Base-by-base conservation (phyloP, 2,888 invertebrate species). In the Drosophila ustulata region DNA sequence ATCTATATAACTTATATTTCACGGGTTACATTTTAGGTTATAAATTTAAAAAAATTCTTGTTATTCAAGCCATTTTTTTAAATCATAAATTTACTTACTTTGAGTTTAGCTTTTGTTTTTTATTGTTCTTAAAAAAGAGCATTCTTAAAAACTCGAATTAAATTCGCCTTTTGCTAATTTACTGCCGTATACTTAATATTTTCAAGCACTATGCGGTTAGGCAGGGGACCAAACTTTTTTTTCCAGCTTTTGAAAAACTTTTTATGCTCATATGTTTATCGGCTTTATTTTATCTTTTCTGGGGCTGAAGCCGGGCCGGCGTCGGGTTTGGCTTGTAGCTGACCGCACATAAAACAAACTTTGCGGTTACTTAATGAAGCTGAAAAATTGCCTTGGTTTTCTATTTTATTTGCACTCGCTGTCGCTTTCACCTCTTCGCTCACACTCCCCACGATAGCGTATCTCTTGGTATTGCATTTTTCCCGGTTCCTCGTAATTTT, bases 351-450 rank as follows among this genome's bases (percentile, higher is more conserved):
- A 80, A 82, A 82, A 85, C 74, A 84, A 87, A 84, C 84, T 85
- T 82, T 87, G 88, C 73, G 88, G 85, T 78, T 84, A 75, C 80
- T 84, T 87, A 84, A 85, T 85, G 82, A 82, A 87, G 78, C 88
- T 84, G 85, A 84, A 85, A 85, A 85, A 82, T 81, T 86, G 78
- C 80, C 64, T 86, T 65, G 82, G 78, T 69, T 81, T 81, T 81
- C 79, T 78, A 75, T 80, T 84, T 75, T 81, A 80, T 80, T 78
- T 84, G 78, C 69, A 66, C 65, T 84, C 23, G 57, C 68, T 56
- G 47, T 50, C 65, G 26, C 58, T 51, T 28, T 49, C 32, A 55
- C 26, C 46, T 67, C 62, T 37, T 30, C 32, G 39, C 65, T 43
- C 43, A 41, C 49, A 32, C 52, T 59, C 32, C 64, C 13, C 1